Percentiles rank a stretch among this genome's conserved stretches.
Conservation (phyloP, 2,888 invertebrate species). For the Torymus aiolomorphi region DNA sequence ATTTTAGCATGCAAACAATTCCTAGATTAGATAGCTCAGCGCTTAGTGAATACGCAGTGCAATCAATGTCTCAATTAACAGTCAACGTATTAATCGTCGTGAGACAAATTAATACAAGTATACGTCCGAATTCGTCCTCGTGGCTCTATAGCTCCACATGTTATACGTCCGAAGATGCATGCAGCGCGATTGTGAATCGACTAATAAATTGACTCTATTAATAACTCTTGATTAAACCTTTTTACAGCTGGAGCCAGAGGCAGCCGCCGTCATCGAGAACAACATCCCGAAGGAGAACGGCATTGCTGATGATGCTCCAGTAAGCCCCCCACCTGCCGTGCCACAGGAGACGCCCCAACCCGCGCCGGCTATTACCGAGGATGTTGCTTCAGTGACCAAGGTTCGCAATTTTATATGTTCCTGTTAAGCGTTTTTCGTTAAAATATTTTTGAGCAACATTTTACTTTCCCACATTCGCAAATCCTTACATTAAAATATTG, state of each 20-base stretch:
- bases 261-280: constrained; percentile 64
- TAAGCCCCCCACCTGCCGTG: constrained; percentile 68
- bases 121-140: not conserved
- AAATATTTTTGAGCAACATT: too few relatives aligned
- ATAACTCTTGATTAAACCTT: not conserved
- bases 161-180: constrained; percentile 1
- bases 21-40: not conserved
- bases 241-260: constrained; percentile 68
- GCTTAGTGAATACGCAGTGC: constrained; percentile 23
- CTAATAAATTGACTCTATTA: not conserved
- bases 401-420: constrained; percentile 57
- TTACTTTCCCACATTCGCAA: too few relatives aligned
- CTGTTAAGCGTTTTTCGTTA: too few relatives aligned
- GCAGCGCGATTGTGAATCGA: constrained; percentile 2
- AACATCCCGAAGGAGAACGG: constrained; percentile 67
- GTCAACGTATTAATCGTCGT: constrained; percentile 32
- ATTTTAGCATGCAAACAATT: not conserved
- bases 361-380: constrained; percentile 73
- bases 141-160: not conserved
- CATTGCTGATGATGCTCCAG: constrained; percentile 66
- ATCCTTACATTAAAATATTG: too few relatives aligned
- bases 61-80: constrained; percentile 18
- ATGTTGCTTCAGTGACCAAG: constrained; percentile 74
- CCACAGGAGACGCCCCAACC: constrained; percentile 64
- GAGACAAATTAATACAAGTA: constrained; percentile 12